phyloP scores from a whole-genome alignment of 2,888 invertebrate species.

The Schizotus pectinicornis region DNA sequence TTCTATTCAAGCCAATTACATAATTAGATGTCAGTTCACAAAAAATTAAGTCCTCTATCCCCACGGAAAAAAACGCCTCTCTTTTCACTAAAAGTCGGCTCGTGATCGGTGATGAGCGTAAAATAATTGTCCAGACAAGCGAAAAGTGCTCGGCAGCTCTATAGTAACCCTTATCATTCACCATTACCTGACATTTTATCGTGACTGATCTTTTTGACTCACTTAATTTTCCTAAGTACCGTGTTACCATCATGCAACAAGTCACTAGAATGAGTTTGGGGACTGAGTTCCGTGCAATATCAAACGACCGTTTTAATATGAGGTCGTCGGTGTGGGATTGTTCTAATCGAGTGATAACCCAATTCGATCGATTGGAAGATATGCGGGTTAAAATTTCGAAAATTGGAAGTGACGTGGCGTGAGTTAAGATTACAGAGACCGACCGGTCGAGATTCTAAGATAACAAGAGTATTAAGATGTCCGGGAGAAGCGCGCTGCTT shows the following conservation, averaged over 20 bases:
- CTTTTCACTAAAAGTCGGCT: constrained; percentile 7
- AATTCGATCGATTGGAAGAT: too few relatives aligned
- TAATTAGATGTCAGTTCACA: not conserved
- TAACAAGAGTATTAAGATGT: constrained; percentile 36
- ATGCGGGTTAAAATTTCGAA: constrained; percentile 11
- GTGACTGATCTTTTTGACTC: constrained; percentile 13
- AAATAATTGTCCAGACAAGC: constrained; percentile 27
- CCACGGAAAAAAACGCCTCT: constrained; percentile 6
- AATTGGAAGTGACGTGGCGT: constrained; percentile 31
- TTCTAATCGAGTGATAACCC: too few relatives aligned
- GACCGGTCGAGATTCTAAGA: constrained; percentile 32
- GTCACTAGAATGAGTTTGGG: not conserved
- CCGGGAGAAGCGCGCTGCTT: constrained; percentile 21
- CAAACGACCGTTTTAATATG: too few relatives aligned
- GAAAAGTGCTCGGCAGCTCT: constrained; percentile 19
- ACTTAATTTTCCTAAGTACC: constrained; percentile 17
- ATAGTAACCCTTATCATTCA: constrained; percentile 19
- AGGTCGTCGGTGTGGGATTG: too few relatives aligned
- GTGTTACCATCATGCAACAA: constrained; percentile 12
- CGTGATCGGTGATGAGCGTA: constrained; percentile 18
- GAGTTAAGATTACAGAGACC: constrained; percentile 33
- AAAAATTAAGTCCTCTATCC: too few relatives aligned
- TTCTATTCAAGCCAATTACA: not conserved
- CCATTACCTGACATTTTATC: constrained; percentile 20
- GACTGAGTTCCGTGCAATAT: too few relatives aligned